Base-by-base conservation (phyloP, 2,113 vertebrate genomes). In the Dissostichus mawsoni region DNA sequence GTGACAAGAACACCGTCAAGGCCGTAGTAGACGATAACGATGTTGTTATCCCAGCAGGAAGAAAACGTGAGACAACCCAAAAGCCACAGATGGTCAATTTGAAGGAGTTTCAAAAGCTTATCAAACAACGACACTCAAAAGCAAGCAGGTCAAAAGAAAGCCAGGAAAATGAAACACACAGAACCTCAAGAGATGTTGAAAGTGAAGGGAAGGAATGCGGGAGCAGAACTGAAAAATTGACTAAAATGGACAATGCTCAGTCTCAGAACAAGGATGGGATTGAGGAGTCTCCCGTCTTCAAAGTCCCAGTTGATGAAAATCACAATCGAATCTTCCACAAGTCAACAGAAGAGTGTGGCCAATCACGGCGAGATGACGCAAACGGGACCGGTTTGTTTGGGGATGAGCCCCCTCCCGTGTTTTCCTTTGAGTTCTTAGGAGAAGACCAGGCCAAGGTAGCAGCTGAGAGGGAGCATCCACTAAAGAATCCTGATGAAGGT, bases 101-200 rank as follows among this genome's bases (percentile, higher is more conserved):
- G 47, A 84, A 87, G 58, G 87, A 84, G 20, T 74, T 89, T 36
- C 41, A 86, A 29, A 76, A 90, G 18, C 62, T 90, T 1, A 61
- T 81, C 36, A 80, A 79, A 25, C 51, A 14, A 1, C 44, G 68
- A 36, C 77, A 84, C 45, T 69, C 52, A 4, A 89, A 62, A 67
- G 67, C 41, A 0, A 74, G 41, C 7, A 80, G 71, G n/a, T 59
- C 36, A 5, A 67, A 65, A 14, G 58, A 86, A 63, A 62, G 17
- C 9, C 55, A 53, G 12, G 57, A 69, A 3, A 48, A 61, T 2
- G 51, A 74, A 44, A 13, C 6, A 0, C 51, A 25, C 2, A 14
- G 74, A 65, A 18, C 12, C 36, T 41, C 7, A 29, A 16, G 0
- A 74, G 29, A 7, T 4, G 12, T 2, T 12, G 17, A 33, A 57